Evolutionary conservation across 2,888 invertebrate genomes (phyloP).

Genomic region (Mesopsocus fuscifrons): DNA sequence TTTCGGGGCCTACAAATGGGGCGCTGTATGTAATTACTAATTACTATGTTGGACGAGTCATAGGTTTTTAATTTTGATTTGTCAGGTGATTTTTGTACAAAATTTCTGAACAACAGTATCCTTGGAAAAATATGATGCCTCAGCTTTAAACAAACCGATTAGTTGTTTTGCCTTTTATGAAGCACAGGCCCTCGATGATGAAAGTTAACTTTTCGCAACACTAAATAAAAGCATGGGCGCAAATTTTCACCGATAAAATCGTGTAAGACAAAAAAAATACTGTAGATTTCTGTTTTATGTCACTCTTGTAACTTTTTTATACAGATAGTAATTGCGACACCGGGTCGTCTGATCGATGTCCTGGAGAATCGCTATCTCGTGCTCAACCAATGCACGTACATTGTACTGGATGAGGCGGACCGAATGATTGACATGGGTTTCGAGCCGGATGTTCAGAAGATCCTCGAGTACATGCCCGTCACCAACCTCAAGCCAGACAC

Average conservation of each 20-base stretch:
- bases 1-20: slow-evolving; percentile 5
- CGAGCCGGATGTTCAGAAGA: slow-evolving; percentile 94
- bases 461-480: slow-evolving; percentile 94
- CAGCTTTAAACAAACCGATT: no score
- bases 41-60: not conserved
- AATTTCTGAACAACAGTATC: no score
- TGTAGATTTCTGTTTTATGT: no score
- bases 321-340: slow-evolving; percentile 94
- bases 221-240: no score
- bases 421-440: slow-evolving; percentile 99
- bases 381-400: slow-evolving; percentile 93
- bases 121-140: no score
- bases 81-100: no score
- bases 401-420: slow-evolving; percentile 91
- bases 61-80: not conserved
- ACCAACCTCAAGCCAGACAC: slow-evolving; percentile 95
- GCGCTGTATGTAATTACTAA: slow-evolving; percentile 6
- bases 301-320: no score
- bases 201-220: no score
- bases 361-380: slow-evolving; percentile 95
- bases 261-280: no score
- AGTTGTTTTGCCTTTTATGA: no score
- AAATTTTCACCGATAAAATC: no score
- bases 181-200: no score
- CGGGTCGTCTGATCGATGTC: slow-evolving; percentile 97